Evolutionary conservation across 2,888 invertebrate genomes (phyloP), one percentile per base, ranked within the genome.

Genomic region (Celastrina argiolus): DNA sequence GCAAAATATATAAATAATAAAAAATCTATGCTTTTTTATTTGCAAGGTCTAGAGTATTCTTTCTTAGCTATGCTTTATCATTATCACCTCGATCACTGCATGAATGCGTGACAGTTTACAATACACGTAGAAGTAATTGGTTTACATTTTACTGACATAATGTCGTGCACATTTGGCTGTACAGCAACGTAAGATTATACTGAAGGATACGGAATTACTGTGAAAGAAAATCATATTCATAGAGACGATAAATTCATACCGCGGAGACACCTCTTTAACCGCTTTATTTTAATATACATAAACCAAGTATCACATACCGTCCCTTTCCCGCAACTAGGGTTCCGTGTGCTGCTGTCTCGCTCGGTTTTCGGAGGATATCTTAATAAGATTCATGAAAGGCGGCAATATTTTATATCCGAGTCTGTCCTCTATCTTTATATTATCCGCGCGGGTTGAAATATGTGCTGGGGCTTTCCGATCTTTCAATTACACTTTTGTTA

Each of bases 311-410:
- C 70, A 73, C 69, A 34, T 72, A 71, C 66, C 71, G 73, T 82
- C 82, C 75, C 74, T 51, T 73, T 83, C 77, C n/a, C 69, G 39
- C 76, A 31, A 39, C 0, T 2, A 67, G 68, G 70, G 73, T 56
- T 4, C 12, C 14, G 59, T 69, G 76, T 82, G 75, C 76, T 76
- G 76, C 71, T 74, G 69, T 88, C 89, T 74, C 83, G 72, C 73
- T 90, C 89, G 69, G 85, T 92, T 92, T 92, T 92, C 85, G 91
- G 88, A 91, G 93, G 94, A 94, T 94, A 94, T 94, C 94, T 94
- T 94, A 94, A 94, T 94, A 94, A 94, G 94, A 94, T 94, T 94
- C 94, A 94, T 94, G 94, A 94, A 94, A 94, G 94, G 94, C 93
- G 93, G 93, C 94, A 94, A 94, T 95, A 95, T 94, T 94, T 94